These are phyloP conservation scores for Phoronis australis DNA, from an alignment of 2,888 invertebrate species.

Conservation along the genomic window DNA sequence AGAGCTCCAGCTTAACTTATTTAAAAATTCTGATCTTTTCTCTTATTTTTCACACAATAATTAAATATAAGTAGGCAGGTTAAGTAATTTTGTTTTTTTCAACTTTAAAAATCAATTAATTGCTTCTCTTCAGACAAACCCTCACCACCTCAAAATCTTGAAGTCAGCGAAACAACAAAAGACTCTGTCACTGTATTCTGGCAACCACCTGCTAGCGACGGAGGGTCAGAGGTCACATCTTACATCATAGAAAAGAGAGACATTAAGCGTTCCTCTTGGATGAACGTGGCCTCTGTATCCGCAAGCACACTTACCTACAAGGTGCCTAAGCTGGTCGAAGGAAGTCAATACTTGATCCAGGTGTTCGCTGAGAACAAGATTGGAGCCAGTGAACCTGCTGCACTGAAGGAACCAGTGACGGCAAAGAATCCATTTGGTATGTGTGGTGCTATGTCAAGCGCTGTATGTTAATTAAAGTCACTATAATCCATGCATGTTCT, in stretches of 20 bases:
- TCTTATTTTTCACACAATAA: too few relatives aligned
- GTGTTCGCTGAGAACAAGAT: slow-evolving; percentile 84
- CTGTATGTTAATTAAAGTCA: too few relatives aligned
- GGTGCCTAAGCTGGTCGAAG: slow-evolving; percentile 73
- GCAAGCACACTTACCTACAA: slow-evolving; percentile 16
- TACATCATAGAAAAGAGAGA: slow-evolving; percentile 48
- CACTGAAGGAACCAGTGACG: slow-evolving; percentile 57
- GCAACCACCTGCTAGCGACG: slow-evolving; percentile 53
- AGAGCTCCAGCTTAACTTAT: too few relatives aligned
- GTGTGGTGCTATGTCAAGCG: too few relatives aligned
- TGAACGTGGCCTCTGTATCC: slow-evolving; percentile 22
- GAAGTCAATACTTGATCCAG: slow-evolving; percentile 84
- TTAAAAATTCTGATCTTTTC: too few relatives aligned
- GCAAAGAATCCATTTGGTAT: slow-evolving; percentile 20
- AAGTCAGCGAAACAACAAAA: slow-evolving; percentile 32
- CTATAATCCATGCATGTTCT: too few relatives aligned
- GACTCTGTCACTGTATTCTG: slow-evolving; percentile 47
- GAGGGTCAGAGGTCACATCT: slow-evolving; percentile 43
- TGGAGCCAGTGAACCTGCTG: slow-evolving; percentile 87
- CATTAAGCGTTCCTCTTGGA: slow-evolving; percentile 38
- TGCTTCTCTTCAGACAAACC: slow-evolving; percentile 32
- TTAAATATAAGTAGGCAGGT: too few relatives aligned
- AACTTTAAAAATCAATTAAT: background rate
- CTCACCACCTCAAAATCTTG: slow-evolving; percentile 25
- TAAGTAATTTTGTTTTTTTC: too few relatives aligned